phyloP scores from a whole-genome alignment of 2,888 invertebrate genomes.

The Serrognathus titanus region DNA sequence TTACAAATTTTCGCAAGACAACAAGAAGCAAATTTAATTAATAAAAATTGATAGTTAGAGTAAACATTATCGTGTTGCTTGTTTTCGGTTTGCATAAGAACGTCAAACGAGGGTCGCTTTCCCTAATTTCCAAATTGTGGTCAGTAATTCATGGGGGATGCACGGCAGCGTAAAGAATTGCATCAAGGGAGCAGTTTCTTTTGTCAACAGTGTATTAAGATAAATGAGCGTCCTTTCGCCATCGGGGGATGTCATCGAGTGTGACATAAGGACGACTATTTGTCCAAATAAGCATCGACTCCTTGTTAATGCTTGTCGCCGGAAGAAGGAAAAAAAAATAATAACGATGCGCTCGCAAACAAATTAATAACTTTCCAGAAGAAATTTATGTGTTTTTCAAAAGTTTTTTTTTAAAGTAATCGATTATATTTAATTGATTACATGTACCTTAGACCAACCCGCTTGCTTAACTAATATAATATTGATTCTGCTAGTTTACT shows the following conservation, averaged over 20 bases:
- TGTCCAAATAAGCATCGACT: constrained; percentile 22
- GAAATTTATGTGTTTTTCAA: too few species aligned
- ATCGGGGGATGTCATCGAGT: constrained; percentile 28
- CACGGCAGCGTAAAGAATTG: constrained; percentile 21
- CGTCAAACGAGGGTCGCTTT: neutral
- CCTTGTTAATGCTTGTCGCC: constrained; percentile 15
- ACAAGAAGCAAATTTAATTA: too few species aligned
- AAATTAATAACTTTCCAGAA: too few species aligned
- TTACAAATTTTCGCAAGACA: too few species aligned
- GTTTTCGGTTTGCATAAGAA: neutral
- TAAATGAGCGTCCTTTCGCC: constrained; percentile 24
- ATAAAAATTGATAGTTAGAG: too few species aligned
- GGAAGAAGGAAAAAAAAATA: too few species aligned
- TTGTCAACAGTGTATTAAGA: constrained; percentile 31
- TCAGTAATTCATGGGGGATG: constrained; percentile 19
- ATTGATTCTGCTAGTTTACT: too few species aligned
- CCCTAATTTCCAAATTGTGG: constrained; percentile 8
- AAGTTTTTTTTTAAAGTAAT: too few species aligned
- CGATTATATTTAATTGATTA: too few species aligned
- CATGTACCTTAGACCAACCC: too few species aligned
- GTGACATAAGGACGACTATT: constrained; percentile 18
- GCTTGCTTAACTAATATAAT: too few species aligned
- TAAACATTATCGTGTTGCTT: neutral
- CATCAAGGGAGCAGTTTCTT: constrained; percentile 24
- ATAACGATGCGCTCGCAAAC: too few species aligned